Base-by-base conservation (phyloP, 2,888 invertebrate genomes). In the Drosophila prostipennis region DNA sequence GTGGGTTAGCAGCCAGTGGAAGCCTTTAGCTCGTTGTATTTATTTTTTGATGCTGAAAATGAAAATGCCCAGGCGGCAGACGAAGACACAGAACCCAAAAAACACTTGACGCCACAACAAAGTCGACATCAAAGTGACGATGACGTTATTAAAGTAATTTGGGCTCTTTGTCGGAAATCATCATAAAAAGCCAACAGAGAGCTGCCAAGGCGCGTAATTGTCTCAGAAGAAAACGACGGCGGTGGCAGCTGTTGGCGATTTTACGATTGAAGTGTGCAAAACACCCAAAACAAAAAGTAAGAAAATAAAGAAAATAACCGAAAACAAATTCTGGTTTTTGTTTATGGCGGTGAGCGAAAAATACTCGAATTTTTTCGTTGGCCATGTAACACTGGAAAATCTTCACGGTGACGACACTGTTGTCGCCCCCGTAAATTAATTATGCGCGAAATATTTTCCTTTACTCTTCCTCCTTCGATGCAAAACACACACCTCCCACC, bases 191-290 rank as follows among this genome's bases (percentile, higher is more conserved):
- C 52, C 64, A 69, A 68, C 26, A 26, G 60, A 64, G 76, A 67
- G 71, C 85, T 73, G 80, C 67, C 82, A 77, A 73, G 84, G 86
- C 81, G 82, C 89, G 77, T 87, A 84, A 83, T 89, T 87, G 84
- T 83, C 78, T 76, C 67, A 69, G 74, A 72, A 69, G 74, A 32
- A 69, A 68, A 72, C 67, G 74, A 72, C 67, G 69, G 26, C 54
- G 23, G 37, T 48, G 74, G 49, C 80, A 85, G 85, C 77, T 84
- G 80, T 64, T 79, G 77, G 55, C 63, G 57, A 70, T 72, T 87
- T 89, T 75, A 77, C 86, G 86, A 87, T 85, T 84, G 83, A 84
- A 84, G 84, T 89, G 87, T 34, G 32, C 48, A 48, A 48, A 48
- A 48, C 32, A 53, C 34, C 51, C 29, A 72, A 61, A 32, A 53